Percentiles rank a stretch among this genome's conserved stretches.
phyloP scores from a whole-genome alignment of 1,140 invertebrate species.

The Schlechtendalia chinensis region DNA sequence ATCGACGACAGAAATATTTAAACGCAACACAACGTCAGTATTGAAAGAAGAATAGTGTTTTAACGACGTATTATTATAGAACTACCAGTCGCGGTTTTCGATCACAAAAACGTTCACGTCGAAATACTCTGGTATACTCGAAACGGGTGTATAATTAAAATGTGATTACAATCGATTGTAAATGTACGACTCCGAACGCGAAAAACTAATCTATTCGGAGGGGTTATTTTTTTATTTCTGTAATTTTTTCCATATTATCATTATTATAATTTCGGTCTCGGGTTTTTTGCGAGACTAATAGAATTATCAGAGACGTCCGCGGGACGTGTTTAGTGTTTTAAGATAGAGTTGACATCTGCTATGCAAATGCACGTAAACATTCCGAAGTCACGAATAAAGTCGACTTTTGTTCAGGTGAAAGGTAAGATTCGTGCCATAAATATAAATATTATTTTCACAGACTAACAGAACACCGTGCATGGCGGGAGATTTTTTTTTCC shows the following conservation, averaged over 20 bases:
- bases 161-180: not conserved
- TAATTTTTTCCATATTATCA: too few species aligned
- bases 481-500: too few species aligned
- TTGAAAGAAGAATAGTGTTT: not conserved
- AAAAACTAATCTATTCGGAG: not conserved
- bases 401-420: slow-evolving; percentile 12
- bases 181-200: not conserved
- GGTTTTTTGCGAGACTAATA: not conserved
- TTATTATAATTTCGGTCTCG: not conserved
- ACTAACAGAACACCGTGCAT: not conserved
- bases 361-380: slow-evolving; percentile 7
- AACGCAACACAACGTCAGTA: not conserved
- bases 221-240: not conserved
- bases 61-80: not conserved
- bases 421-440: slow-evolving; percentile 12
- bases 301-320: not conserved
- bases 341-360: not conserved
- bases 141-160: not conserved
- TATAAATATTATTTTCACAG: not conserved
- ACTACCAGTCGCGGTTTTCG: not conserved
- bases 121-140: not conserved
- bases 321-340: slow-evolving; percentile 21
- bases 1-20: slow-evolving; percentile 19
- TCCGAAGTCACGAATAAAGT: not conserved
- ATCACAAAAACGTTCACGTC: not conserved